Evolutionary conservation across 2,888 invertebrate genomes (phyloP), one percentile per base, ranked within the genome.

Genomic region (Formica aserva): DNA sequence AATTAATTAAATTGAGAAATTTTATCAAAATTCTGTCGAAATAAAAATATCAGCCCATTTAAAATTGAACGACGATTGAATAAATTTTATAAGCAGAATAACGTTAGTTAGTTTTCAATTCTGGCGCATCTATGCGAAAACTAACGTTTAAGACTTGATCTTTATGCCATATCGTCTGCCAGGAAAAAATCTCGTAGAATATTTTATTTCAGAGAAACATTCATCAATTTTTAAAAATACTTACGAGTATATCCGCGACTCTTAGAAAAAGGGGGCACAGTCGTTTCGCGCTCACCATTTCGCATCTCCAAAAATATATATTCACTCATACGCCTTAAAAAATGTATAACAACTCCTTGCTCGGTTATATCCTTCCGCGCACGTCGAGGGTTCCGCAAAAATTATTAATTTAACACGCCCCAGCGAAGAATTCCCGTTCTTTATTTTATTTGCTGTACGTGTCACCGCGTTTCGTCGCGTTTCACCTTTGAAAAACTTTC

Each of bases 401-500:
- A 60, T 80, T 72, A 72, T 74, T 72, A 72, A 57, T 55, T 60
- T 60, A 45, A 32, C 48, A 52, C 48, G 22, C 18, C 1, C 57
- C 32, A 71, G 72, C 38, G 38, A 78, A 69, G 52, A 69, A 13
- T 55, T 32, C 32, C 52, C 66, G n/a, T 55, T 29, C n/a, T 38
- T 77, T 77, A 77, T 77, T 71, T 77, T 77, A 77, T 69, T 38
- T 29, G 26, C 52, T 18, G 35, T 76, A 76, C 52, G 69, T 52
- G 76, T 48, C 35, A 18, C n/a, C 5, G 26, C 65, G 66, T 66
- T 52, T 45, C 4, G 35, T 65, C 18, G 32, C 29, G n/a, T 52
- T 22, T 15, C 32, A 2, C 41, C 35, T 76, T 65, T 48, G 66
- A n/a, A 32, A 67, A 52, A 76, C 18, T 45, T 35, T 18, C 32